Evolutionary conservation across 2,888 invertebrate genomes (phyloP).

Genomic region (Drosophila cracens): DNA sequence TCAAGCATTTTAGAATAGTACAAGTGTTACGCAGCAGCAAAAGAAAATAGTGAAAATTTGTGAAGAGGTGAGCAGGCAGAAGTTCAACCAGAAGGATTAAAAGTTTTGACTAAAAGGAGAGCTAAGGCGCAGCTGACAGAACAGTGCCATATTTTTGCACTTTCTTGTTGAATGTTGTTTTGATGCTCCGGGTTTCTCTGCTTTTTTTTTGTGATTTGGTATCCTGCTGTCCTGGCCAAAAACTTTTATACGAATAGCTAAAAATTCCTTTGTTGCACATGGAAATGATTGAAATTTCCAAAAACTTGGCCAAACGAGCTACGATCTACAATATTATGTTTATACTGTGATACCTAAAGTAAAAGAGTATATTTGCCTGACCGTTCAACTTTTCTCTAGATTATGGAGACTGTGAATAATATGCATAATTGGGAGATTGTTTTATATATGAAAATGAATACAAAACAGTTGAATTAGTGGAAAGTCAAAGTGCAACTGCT

Average conservation of each 20-base stretch:
- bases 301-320: conserved; percentile 1
- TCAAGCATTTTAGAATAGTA: conserved; percentile 4
- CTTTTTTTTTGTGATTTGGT: conserved; percentile 7
- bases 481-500: neutral
- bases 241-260: conserved; percentile 27
- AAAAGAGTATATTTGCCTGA: neutral
- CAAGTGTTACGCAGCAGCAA: neutral
- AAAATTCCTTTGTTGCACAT: conserved; percentile 22
- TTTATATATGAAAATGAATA: too few relatives aligned
- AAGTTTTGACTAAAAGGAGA: conserved; percentile 65
- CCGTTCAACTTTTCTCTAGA: neutral
- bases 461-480: neutral
- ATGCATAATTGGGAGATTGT: too few relatives aligned
- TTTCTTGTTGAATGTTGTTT: conserved; percentile 10
- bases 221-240: conserved; percentile 18
- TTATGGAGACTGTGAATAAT: too few relatives aligned
- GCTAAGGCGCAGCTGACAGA: conserved; percentile 46
- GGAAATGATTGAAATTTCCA: conserved; percentile 31
- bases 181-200: conserved; percentile 11
- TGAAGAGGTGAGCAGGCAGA: conserved; percentile 35
- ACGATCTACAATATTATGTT: neutral
- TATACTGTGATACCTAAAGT: neutral
- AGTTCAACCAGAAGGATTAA: conserved; percentile 70
- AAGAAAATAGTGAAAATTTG: conserved; percentile 20
- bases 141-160: conserved; percentile 53